Base-by-base conservation (phyloP, 2,113 vertebrate species). In the Cyrtonyx montezumae region DNA sequence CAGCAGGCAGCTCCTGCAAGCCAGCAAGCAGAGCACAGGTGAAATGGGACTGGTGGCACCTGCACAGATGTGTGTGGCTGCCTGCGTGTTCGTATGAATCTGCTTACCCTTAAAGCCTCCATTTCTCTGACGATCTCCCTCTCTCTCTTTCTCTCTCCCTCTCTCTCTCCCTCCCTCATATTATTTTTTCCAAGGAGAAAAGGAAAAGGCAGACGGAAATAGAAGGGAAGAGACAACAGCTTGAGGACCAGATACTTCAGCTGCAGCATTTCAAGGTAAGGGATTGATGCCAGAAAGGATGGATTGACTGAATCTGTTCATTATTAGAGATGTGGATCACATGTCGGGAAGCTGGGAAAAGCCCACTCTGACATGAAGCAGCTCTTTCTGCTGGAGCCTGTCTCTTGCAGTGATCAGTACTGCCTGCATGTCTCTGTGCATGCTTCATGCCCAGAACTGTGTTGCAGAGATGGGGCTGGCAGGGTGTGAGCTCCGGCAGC, bases 241-340 rank as follows among this genome's bases (percentile, higher is more conserved):
- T 99, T 13, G 99, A 99, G 82, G 99, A 99, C 81, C 98, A 99
- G 96, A 98, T 99, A 94, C 98, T 99, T 89, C 99, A 99, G 94
- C 98, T 99, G 93, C 99, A 99, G 96, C 99, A 99, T 97, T 98
- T 99, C 94, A 99, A 99, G 99, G 99, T 99, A 98, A 98, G 97
- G 84, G 40, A 96, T 80, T 42, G 73, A 86, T 73, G 93, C 95
- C 96, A 89, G 32, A 62, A 88, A 86, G 30, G 65, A 95, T 81
- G 77, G 81, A 90, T 91, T 93, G 84, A 87, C 89, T 92, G 84
- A 96, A 95, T 96, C 36, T 73, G 48, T 80, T 97, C 78, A 56
- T 91, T 91, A 97, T 97, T 97, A 97, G 95, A 93, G 95, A 97
- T 95, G 97, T 96, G 84, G 96, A 90, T 97, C 97, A 96, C 96